phyloP scores from a whole-genome alignment of 2,888 invertebrate genomes.

The Drosophila basisetae region DNA sequence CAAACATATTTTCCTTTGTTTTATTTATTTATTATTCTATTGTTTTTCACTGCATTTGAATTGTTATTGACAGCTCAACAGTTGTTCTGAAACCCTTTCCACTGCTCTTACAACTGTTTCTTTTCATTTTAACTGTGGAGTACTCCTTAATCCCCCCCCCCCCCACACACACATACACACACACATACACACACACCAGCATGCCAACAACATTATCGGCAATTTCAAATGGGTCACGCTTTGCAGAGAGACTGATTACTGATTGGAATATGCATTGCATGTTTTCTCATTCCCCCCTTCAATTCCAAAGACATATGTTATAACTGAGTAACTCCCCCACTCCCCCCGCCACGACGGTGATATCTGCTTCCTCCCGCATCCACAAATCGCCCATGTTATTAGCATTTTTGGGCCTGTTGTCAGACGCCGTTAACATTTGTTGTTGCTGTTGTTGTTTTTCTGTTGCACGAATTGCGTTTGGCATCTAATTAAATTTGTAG shows the following conservation, averaged over 20 bases:
- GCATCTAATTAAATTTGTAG: constrained; percentile 72
- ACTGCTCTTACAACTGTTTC: constrained; percentile 16
- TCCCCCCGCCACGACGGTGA: no score
- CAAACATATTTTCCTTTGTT: background rate
- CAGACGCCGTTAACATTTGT: constrained; percentile 52
- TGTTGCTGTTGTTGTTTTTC: constrained; percentile 27
- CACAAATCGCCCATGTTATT: constrained; percentile 32
- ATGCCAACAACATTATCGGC: constrained; percentile 49
- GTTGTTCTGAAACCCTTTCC: background rate
- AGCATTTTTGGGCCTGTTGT: constrained; percentile 38
- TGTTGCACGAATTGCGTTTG: constrained; percentile 48
- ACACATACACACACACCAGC: no score
- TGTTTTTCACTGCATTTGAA: background rate
- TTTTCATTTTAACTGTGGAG: background rate
- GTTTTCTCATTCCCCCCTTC: constrained; percentile 14
- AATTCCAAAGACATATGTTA: background rate
- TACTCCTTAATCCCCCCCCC: background rate
- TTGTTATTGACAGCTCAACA: constrained; percentile 1
- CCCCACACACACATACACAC: no score
- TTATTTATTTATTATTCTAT: background rate
- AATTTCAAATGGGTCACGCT: constrained; percentile 74
- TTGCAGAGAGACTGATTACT: constrained; percentile 22
- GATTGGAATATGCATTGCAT: constrained; percentile 59
- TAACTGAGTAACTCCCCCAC: background rate
- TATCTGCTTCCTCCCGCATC: constrained; percentile 5